These are phyloP conservation scores for Trichonephila clavata DNA, from an alignment of 1,140 invertebrate genomes.

Conservation along the genomic window DNA sequence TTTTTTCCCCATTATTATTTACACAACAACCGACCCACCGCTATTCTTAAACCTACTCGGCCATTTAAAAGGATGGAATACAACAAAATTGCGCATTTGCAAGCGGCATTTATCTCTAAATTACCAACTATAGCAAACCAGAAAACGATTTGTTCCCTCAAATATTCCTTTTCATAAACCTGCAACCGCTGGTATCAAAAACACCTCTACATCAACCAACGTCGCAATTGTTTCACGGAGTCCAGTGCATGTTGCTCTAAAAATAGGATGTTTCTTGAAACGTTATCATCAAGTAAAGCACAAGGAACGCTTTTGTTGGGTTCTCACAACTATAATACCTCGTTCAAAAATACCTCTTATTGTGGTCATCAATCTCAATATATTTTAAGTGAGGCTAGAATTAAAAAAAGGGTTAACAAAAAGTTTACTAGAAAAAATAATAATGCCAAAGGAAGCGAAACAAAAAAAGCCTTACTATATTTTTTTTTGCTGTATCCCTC, in stretches of 20 bases:
- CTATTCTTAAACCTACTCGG: too few relatives aligned
- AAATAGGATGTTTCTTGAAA: background rate
- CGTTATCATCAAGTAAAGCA: background rate
- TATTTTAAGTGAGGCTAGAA: slow-evolving; percentile 10
- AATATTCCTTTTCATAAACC: background rate
- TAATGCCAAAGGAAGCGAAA: background rate
- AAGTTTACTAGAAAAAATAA: background rate
- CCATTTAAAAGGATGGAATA: too few relatives aligned
- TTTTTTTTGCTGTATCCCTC: background rate
- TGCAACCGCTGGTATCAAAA: background rate
- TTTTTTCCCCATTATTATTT: too few relatives aligned
- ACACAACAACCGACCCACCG: too few relatives aligned
- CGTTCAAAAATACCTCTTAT: background rate
- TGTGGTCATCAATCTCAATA: slow-evolving; percentile 9
- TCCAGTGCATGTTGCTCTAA: background rate
- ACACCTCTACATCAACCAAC: background rate
- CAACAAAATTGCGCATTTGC: too few relatives aligned
- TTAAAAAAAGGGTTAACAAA: background rate
- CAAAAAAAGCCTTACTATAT: background rate
- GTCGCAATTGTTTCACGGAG: background rate
- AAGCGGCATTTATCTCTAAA: background rate
- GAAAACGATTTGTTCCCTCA: background rate
- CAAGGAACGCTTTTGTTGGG: background rate
- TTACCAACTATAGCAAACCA: background rate
- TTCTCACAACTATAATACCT: background rate